phyloP scores from a whole-genome alignment of 2,888 invertebrate species.

The Melangyna quadrimaculata region DNA sequence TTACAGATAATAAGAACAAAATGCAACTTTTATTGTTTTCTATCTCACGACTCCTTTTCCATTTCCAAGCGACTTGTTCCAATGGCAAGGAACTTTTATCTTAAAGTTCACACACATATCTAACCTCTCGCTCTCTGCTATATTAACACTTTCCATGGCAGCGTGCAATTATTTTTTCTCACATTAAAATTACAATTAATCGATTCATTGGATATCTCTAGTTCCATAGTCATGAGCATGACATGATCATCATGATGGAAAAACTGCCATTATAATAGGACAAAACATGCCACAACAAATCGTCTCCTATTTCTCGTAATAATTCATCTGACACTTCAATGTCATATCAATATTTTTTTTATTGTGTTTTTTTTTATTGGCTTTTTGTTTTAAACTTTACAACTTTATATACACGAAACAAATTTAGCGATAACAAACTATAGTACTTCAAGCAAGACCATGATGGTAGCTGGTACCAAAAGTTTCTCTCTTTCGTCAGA shows the following conservation, averaged over 20 bases:
- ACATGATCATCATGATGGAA: constrained; percentile 8
- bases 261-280: constrained; percentile 31
- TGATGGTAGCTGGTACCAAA: background rate
- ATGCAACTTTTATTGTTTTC: background rate
- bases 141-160: constrained; percentile 41
- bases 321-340: constrained; percentile 67
- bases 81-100: constrained; percentile 57
- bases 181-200: constrained; percentile 51
- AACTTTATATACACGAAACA: constrained; percentile 9
- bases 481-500: background rate
- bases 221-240: background rate
- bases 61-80: background rate
- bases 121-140: constrained; percentile 28
- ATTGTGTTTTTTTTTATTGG: constrained; percentile 19
- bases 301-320: constrained; percentile 49
- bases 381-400: constrained; percentile 25
- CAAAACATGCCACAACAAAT: constrained; percentile 37
- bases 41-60: constrained; percentile 28
- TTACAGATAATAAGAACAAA: background rate
- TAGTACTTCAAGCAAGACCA: background rate
- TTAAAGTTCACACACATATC: constrained; percentile 56
- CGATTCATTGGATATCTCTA: constrained; percentile 50
- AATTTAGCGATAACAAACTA: background rate
- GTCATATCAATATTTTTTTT: constrained; percentile 52
- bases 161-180: constrained; percentile 55